Evolutionary conservation across 2,888 invertebrate genomes (phyloP).

Genomic region (Noctua fimbriata): DNA sequence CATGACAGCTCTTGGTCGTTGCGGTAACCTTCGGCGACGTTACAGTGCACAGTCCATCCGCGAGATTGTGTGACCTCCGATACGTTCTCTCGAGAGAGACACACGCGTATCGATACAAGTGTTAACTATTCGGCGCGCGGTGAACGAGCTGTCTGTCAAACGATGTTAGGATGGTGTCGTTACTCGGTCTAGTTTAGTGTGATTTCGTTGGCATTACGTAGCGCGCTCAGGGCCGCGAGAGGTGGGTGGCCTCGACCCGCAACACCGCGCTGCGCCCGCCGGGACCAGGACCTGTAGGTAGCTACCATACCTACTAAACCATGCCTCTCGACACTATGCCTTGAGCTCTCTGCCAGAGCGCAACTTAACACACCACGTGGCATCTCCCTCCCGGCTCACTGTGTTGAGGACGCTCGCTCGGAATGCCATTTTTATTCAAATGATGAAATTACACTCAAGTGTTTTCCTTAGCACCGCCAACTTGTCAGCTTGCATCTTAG

Average conservation of each 20-base stretch:
- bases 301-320: conserved; percentile 3
- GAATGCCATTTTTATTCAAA: neutral
- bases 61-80: conserved; percentile 39
- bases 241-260: conserved; percentile 72
- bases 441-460: neutral
- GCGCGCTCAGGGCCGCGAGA: conserved; percentile 49
- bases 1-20: conserved; percentile 3
- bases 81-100: conserved; percentile 26
- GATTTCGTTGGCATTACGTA: conserved; percentile 13
- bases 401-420: neutral
- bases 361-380: neutral
- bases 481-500: neutral
- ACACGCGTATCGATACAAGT: neutral
- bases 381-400: neutral
- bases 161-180: neutral
- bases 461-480: neutral
- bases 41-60: neutral
- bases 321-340: conserved; percentile 6
- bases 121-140: neutral
- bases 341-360: conserved; percentile 13
- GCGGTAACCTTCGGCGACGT: conserved; percentile 18
- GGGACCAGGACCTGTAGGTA: neutral
- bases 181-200: neutral
- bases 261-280: neutral
- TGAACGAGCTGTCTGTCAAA: neutral